Conservation (phyloP, 2,113 vertebrate species). For the Neofelis nebulosa region DNA sequence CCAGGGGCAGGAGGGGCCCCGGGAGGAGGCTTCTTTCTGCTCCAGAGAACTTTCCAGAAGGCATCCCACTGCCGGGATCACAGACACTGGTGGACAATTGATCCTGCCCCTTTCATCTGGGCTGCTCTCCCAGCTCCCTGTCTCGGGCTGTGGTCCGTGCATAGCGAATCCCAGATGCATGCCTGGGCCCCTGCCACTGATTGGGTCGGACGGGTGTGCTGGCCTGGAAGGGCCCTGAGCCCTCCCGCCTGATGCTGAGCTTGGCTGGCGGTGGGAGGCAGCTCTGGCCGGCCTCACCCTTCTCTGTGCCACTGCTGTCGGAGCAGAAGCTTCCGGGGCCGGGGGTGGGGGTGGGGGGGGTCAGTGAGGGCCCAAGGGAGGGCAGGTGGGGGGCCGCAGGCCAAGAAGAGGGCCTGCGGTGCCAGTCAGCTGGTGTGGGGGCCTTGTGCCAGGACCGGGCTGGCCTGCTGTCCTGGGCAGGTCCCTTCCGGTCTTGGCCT, state of each 20-base stretch:
- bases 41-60: slow-evolving; percentile 75
- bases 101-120: slow-evolving; percentile 56
- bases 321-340: not conserved
- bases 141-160: slow-evolving; percentile 19
- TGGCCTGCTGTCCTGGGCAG: slow-evolving; percentile 38
- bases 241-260: not conserved
- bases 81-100: slow-evolving; percentile 18
- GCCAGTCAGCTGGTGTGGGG: not conserved
- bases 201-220: slow-evolving; percentile 71
- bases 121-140: slow-evolving; percentile 11
- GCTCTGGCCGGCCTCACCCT: not conserved
- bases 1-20: not conserved
- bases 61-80: slow-evolving; percentile 31
- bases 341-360: not conserved
- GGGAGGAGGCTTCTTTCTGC: slow-evolving; percentile 48
- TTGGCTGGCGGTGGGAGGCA: not conserved
- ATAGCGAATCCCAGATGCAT: slow-evolving; percentile 46
- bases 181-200: slow-evolving; percentile 55
- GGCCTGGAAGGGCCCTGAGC: slow-evolving; percentile 68
- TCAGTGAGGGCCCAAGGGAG: not conserved
- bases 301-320: not conserved
- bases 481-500: slow-evolving; percentile 55
- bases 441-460: not conserved
- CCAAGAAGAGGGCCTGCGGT: not conserved
- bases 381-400: slow-evolving; percentile 30